These are phyloP conservation scores for Tetragonula carbonaria DNA, from an alignment of 2,888 invertebrate species.

Conservation along the genomic window DNA sequence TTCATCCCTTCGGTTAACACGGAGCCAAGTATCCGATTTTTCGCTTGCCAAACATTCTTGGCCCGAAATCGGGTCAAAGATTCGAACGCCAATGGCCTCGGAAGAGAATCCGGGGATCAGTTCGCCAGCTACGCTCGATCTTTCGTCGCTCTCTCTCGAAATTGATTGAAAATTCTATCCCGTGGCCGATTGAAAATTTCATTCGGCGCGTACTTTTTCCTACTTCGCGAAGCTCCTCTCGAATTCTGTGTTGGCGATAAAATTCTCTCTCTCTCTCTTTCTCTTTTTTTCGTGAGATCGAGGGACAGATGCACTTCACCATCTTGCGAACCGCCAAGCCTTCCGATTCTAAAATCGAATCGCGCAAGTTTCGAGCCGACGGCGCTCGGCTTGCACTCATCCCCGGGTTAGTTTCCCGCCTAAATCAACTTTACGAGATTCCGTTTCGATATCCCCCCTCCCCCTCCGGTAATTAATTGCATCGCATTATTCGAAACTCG, in stretches of 20 bases:
- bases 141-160: slow-evolving; percentile 23
- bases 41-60: slow-evolving; percentile 1
- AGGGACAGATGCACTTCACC: slow-evolving; percentile 43
- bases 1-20: neutral
- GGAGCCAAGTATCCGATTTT: neutral
- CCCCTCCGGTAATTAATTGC: neutral
- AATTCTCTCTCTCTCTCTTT: neutral
- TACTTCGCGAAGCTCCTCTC: neutral
- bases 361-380: slow-evolving; percentile 39
- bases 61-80: slow-evolving; percentile 12
- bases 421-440: slow-evolving; percentile 5
- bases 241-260: slow-evolving; percentile 26
- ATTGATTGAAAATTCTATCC: slow-evolving; percentile 34
- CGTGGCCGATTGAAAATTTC: slow-evolving; percentile 23
- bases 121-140: slow-evolving; percentile 1
- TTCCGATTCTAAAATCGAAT: slow-evolving; percentile 43
- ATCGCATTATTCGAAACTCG: slow-evolving; percentile 16
- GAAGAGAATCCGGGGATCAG: slow-evolving; percentile 8
- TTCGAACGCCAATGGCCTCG: neutral
- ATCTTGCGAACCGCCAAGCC: slow-evolving; percentile 21
- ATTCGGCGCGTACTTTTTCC: slow-evolving; percentile 5
- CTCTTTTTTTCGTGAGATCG: neutral
- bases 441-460: neutral
- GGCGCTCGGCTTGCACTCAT: slow-evolving; percentile 3
- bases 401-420: slow-evolving; percentile 35